These are phyloP conservation scores for Anorthoa munda DNA, from an alignment of 2,888 invertebrate genomes.

Conservation along the genomic window DNA sequence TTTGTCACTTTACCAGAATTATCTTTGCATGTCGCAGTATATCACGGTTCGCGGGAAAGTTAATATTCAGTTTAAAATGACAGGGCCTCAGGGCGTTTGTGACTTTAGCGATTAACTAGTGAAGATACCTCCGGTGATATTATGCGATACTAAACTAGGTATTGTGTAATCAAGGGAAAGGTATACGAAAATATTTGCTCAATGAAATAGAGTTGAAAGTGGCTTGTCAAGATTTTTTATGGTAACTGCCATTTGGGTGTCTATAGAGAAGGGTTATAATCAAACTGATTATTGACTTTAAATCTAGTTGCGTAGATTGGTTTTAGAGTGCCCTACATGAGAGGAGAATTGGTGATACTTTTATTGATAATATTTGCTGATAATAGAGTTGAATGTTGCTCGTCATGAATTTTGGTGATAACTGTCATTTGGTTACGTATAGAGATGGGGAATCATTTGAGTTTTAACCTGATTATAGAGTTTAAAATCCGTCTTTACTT, in stretches of 20 bases:
- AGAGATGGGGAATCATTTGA: neutral
- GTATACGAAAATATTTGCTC: conserved; percentile 33
- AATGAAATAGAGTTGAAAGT: conserved; percentile 33
- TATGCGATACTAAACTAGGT: conserved; percentile 14
- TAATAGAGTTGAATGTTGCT: conserved; percentile 33
- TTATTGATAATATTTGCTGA: conserved; percentile 23
- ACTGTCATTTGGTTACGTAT: conserved; percentile 25
- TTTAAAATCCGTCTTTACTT: neutral
- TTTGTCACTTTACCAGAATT: conserved; percentile 63
- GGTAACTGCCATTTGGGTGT: conserved; percentile 23
- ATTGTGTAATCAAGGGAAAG: conserved; percentile 56
- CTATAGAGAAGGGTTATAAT: neutral
- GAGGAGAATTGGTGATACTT: neutral
- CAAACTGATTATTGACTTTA: neutral
- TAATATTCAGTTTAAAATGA: conserved; percentile 63
- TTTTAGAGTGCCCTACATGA: conserved; percentile 2
- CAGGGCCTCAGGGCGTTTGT: conserved; percentile 55
- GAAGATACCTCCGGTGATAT: conserved; percentile 42
- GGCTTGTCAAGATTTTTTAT: conserved; percentile 8
- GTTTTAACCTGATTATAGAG: neutral
- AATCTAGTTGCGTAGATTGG: neutral
- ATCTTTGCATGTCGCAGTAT: conserved; percentile 60
- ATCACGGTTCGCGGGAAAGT: conserved; percentile 60
- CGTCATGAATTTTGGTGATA: conserved; percentile 3
- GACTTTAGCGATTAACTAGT: conserved; percentile 58